Percentiles rank a stretch among this genome's conserved stretches.
Conservation (phyloP, 1,140 invertebrate genomes). For the Geopemphigus sp. region DNA sequence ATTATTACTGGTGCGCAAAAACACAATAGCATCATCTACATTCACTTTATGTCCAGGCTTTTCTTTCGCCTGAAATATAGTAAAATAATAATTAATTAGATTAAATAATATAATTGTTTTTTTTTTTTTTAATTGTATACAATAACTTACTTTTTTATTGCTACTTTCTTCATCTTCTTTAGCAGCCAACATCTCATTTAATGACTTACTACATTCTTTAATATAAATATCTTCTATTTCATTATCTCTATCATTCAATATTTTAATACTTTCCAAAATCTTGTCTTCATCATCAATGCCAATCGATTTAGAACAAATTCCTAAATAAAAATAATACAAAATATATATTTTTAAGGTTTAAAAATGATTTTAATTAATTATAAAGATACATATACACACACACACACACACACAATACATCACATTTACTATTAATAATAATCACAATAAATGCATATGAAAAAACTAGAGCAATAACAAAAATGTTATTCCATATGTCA, state of each 20-base stretch:
- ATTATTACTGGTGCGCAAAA: slow-evolving; percentile 72
- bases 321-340: slow-evolving; percentile 54
- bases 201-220: slow-evolving; percentile 72
- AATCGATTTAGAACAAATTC: slow-evolving; percentile 71
- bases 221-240: slow-evolving; percentile 76
- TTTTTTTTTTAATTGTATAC: background rate
- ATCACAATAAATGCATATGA: too few species aligned
- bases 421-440: too few species aligned
- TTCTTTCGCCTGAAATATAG: slow-evolving; percentile 61
- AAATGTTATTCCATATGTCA: too few species aligned
- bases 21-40: slow-evolving; percentile 83
- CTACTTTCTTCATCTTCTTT: slow-evolving; percentile 73
- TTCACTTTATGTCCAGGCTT: slow-evolving; percentile 73
- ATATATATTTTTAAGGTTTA: too few species aligned
- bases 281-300: slow-evolving; percentile 95
- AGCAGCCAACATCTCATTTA: slow-evolving; percentile 81
- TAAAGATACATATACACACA: too few species aligned
- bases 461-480: too few species aligned
- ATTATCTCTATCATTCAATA: slow-evolving; percentile 72
- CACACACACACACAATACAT: too few species aligned
- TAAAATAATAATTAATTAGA: background rate
- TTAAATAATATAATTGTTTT: too few species aligned
- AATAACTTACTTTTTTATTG: slow-evolving; percentile 58
- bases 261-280: slow-evolving; percentile 77
- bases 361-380: too few species aligned